These are phyloP conservation scores for Helogale parvula DNA, from an alignment of 2,113 vertebrate species.

Conservation along the genomic window DNA sequence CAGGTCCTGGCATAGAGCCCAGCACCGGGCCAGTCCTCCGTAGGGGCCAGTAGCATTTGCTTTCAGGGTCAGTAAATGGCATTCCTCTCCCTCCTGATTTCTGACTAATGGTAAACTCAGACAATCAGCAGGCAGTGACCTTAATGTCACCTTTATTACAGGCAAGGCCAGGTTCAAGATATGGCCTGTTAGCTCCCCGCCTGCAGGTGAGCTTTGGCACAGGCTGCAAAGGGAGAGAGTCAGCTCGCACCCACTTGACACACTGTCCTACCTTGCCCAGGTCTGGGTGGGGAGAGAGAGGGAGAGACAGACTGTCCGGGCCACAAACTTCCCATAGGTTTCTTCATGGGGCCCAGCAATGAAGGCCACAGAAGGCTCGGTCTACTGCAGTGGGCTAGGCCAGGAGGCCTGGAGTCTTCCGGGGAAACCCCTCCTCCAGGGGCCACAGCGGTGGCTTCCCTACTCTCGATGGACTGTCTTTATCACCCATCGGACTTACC, in stretches of 20 bases:
- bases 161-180: background rate
- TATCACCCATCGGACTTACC: background rate
- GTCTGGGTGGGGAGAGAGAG: background rate
- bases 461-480: background rate
- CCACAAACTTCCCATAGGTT: rapidly evolving
- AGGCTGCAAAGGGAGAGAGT: background rate
- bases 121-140: background rate
- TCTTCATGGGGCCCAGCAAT: rapidly evolving
- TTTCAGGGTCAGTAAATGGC: background rate
- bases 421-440: background rate
- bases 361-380: background rate
- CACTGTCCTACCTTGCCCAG: rapidly evolving
- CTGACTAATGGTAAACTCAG: background rate
- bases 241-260: rapidly evolving
- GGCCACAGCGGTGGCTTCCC: background rate
- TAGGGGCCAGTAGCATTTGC: background rate
- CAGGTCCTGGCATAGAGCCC: too few relatives aligned
- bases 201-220: background rate
- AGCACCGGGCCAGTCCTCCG: rapidly evolving
- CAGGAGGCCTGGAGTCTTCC: background rate
- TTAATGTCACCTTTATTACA: background rate
- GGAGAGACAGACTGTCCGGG: background rate
- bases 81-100: background rate
- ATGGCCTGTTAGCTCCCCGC: background rate
- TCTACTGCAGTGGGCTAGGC: background rate